phyloP scores from a whole-genome alignment of 1,140 invertebrate species.

The Matsumurasca onukii region DNA sequence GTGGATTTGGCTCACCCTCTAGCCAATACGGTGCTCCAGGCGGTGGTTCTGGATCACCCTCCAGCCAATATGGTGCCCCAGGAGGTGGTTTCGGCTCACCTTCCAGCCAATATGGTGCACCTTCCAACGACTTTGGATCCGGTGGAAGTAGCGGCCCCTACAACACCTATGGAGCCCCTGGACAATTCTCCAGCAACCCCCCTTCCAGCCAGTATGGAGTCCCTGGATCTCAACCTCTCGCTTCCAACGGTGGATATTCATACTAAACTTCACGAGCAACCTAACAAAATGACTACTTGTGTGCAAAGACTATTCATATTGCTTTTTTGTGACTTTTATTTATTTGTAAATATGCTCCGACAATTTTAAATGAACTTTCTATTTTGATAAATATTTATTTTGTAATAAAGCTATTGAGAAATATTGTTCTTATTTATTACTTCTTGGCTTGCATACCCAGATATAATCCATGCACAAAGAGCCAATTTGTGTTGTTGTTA shows the following conservation, averaged over 20 bases:
- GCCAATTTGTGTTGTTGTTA: no score
- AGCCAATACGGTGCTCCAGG: slow-evolving; percentile 30
- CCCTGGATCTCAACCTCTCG: slow-evolving; percentile 28
- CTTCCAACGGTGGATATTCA: neutral
- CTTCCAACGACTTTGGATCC: slow-evolving; percentile 28
- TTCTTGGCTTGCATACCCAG: no score
- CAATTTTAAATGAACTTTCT: no score
- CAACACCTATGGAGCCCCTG: slow-evolving; percentile 9
- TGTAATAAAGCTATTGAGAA: no score
- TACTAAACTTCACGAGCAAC: no score
- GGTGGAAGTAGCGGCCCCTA: slow-evolving; percentile 28
- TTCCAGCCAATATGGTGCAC: slow-evolving; percentile 42
- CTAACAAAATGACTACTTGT: no score
- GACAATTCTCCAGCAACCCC: slow-evolving; percentile 18
- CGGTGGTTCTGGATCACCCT: slow-evolving; percentile 31
- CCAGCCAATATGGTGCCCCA: slow-evolving; percentile 5
- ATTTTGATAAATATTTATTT: no score
- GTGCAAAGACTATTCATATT: no score
- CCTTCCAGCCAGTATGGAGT: slow-evolving; percentile 43
- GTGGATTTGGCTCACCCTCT: slow-evolving; percentile 24
- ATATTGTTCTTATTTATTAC: no score
- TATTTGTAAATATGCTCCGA: no score
- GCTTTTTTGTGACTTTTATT: no score
- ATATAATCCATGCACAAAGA: no score
- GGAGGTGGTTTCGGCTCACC: slow-evolving; percentile 34